These are phyloP conservation scores for Oedothorax gibbosus DNA, from an alignment of 1,140 invertebrate genomes.

Conservation along the genomic window DNA sequence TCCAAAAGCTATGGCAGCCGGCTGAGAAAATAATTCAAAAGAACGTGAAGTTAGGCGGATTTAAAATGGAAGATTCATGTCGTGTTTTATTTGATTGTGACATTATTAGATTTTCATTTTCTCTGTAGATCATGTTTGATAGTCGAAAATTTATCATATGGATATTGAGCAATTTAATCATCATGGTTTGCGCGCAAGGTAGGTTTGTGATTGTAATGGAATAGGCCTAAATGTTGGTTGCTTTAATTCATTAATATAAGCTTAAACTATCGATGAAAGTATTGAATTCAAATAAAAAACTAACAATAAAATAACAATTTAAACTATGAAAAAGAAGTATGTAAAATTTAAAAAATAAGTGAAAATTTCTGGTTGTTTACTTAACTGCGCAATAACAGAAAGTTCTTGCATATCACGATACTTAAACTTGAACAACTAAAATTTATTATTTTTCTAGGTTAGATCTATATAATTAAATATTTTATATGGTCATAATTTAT, in stretches of 20 bases:
- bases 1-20: conserved; percentile 58
- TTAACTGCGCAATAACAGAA: no score
- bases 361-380: not conserved
- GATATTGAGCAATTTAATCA: conserved; percentile 25
- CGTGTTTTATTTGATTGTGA: conserved; percentile 21
- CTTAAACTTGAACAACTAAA: no score
- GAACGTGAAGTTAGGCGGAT: not conserved
- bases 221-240: conserved; percentile 38
- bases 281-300: conserved; percentile 1
- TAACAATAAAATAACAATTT: not conserved
- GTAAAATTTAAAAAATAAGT: not conserved
- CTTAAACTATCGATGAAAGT: not conserved
- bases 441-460: no score
- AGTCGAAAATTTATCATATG: conserved; percentile 5
- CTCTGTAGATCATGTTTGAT: conserved; percentile 30
- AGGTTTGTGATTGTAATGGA: conserved; percentile 17
- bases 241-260: not conserved
- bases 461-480: no score
- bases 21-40: conserved; percentile 16
- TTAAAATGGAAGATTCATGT: conserved; percentile 28
- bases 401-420: no score
- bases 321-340: not conserved
- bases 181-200: conserved; percentile 33
- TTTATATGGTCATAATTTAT: no score
- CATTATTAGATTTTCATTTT: conserved; percentile 13